These are phyloP conservation scores for Allacma fusca DNA, from an alignment of 2,888 invertebrate species.

Conservation along the genomic window DNA sequence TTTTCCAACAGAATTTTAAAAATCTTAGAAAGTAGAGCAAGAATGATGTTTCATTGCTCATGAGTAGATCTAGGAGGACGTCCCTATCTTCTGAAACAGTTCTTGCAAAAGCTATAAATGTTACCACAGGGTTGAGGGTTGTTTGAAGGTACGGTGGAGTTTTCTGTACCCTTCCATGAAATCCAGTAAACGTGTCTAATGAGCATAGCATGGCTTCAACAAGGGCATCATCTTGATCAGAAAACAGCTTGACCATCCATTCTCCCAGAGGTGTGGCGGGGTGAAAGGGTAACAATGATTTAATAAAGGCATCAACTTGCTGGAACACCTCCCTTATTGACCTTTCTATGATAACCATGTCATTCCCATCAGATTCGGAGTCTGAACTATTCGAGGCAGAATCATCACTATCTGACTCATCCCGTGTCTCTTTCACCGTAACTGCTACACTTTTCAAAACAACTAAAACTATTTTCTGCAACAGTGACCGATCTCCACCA, in stretches of 20 bases:
- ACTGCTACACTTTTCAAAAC: constrained; percentile 89
- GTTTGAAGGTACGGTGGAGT: constrained; percentile 67
- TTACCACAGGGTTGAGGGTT: constrained; percentile 83
- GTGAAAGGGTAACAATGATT: constrained; percentile 81
- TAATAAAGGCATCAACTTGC: constrained; percentile 82
- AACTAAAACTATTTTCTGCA: constrained; percentile 86
- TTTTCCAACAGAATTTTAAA: constrained; percentile 81
- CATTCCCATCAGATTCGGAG: constrained; percentile 79
- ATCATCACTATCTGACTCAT: constrained; percentile 52
- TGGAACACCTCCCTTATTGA: constrained; percentile 79
- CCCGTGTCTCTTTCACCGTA: constrained; percentile 84
- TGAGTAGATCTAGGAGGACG: constrained; percentile 82
- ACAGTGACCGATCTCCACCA: constrained; percentile 75
- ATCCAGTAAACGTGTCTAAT: constrained; percentile 84
- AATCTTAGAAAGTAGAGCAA: constrained; percentile 82
- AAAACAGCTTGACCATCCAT: constrained; percentile 85
- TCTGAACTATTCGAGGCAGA: constrained; percentile 76
- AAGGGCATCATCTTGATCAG: constrained; percentile 89
- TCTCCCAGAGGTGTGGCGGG: constrained; percentile 88
- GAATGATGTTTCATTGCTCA: constrained; percentile 91
- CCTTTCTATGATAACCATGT: constrained; percentile 86
- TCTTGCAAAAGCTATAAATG: constrained; percentile 86
- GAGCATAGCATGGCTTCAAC: constrained; percentile 93
- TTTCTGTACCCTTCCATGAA: constrained; percentile 64
- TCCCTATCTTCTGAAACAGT: constrained; percentile 83